Evolutionary conservation across 92 coral and sea anemone species (phyloP), one percentile per base, ranked within the genome.

Genomic region (Parazoanthus atlanticus): DNA sequence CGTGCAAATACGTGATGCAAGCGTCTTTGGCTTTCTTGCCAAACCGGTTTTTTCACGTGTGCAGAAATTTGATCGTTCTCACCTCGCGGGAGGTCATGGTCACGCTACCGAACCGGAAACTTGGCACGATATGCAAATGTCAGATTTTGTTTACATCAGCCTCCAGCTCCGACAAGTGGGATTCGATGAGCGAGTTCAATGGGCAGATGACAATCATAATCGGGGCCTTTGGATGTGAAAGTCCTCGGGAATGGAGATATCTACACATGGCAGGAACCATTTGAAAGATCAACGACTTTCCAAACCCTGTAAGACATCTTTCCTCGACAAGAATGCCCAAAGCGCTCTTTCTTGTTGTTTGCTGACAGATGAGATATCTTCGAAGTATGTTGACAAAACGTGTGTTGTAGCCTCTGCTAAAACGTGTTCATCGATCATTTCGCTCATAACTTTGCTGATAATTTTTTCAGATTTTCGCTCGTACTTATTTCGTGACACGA

Each of bases 251-350:
- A 85, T 83, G 56, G 32, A 72, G 73, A 54, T 82, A 82, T 25
- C 54, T 69, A 74, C 80, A 80, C 67, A 91, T 43, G 52, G 73
- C 89, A 21, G 91, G 92, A 85, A 89, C 79, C 30, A 92, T 76
- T 72, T 92, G 88, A 70, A 89, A 92, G 56, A 92, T 85, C 85
- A 92, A 85, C 17, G 86, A 89, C 47, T 91, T 91, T 17, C 94
- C 88, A 25, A 15, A 88, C 19, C 90, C 92, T 3, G 94, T 91
- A 91, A 61, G 26, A 85, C 90, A 86, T 91, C 91, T 82, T 80
- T 84, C 74, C 89, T 49, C 26, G 54, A 21, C 79, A 91, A 56
- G 66, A 82, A 88, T 72, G 49, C 31, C 58, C 17, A 76, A 25
- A 86, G 36, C 23, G 89, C 89, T 74, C 41, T 72, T 41, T 77